These are phyloP conservation scores for Diabrotica balteata DNA, from an alignment of 2,888 invertebrate genomes.

Conservation along the genomic window DNA sequence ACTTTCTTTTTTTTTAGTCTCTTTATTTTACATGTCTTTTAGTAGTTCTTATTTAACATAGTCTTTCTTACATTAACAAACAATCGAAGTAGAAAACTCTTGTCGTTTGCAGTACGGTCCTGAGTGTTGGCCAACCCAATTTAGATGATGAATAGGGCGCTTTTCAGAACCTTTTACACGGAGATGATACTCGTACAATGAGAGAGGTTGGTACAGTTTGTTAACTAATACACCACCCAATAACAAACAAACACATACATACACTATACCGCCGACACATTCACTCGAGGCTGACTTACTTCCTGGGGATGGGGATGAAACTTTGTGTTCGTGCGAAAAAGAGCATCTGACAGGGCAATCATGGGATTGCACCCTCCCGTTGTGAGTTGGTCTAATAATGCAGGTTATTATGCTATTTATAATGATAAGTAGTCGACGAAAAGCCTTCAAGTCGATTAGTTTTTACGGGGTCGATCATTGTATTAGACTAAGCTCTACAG, in stretches of 20 bases:
- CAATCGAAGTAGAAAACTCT: too few species aligned
- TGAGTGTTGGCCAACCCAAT: conserved; percentile 35
- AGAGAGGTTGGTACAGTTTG: conserved; percentile 46
- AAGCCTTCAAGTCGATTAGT: conserved; percentile 29
- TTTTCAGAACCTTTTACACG: conserved; percentile 34
- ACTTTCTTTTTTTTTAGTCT: too few species aligned
- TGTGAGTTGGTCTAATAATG: conserved; percentile 25
- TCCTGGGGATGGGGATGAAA: conserved; percentile 42
- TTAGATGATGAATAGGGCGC: conserved; percentile 45
- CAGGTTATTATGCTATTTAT: conserved; percentile 32
- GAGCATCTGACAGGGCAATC: conserved; percentile 47
- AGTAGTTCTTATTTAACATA: too few species aligned
- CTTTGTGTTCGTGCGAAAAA: conserved; percentile 46
- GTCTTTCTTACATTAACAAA: too few species aligned
- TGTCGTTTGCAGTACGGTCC: neutral
- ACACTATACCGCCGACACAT: conserved; percentile 18
- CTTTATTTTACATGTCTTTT: too few species aligned
- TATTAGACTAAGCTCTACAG: too few species aligned
- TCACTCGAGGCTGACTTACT: conserved; percentile 36
- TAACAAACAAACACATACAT: conserved; percentile 37
- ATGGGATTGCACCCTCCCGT: conserved; percentile 33
- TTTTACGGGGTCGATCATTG: conserved; percentile 11
- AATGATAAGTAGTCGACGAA: conserved; percentile 31
- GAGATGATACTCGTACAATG: conserved; percentile 44
- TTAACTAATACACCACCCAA: conserved; percentile 33